phyloP scores from a whole-genome alignment of 2,113 vertebrate genomes.

The Rostratula benghalensis region DNA sequence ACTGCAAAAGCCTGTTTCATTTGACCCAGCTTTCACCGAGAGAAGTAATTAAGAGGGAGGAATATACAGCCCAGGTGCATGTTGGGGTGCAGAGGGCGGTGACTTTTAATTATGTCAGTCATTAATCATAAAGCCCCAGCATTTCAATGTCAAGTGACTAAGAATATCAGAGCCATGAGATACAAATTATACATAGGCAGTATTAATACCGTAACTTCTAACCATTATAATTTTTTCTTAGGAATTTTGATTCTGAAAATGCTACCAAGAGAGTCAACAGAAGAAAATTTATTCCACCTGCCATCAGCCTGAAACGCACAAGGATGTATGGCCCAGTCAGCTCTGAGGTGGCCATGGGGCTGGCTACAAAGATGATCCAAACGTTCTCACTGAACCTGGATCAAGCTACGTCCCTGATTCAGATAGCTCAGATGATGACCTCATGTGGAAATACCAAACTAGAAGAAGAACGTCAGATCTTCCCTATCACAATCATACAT shows the following conservation, averaged over 20 bases:
- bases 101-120: not conserved
- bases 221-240: not conserved
- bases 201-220: not conserved
- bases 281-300: conserved; percentile 74
- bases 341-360: conserved; percentile 12
- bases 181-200: fast-evolving
- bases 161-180: not conserved
- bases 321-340: conserved; percentile 7
- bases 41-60: not conserved
- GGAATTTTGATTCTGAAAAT: conserved; percentile 2
- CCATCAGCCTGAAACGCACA: conserved; percentile 8
- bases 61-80: not conserved
- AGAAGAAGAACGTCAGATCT: not conserved
- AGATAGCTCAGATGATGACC: conserved; percentile 75
- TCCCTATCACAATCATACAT: conserved; percentile 74
- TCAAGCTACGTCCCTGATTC: conserved; percentile 69
- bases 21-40: not conserved
- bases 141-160: not conserved
- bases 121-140: not conserved
- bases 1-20: not conserved
- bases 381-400: conserved; percentile 71
- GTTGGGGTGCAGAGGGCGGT: not conserved
- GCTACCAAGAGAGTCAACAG: not conserved
- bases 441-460: not conserved
- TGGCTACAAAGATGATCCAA: conserved; percentile 68